phyloP scores from a whole-genome alignment of 53 echinoderm and acorn worm genomes.

The Zoroaster sp. region DNA sequence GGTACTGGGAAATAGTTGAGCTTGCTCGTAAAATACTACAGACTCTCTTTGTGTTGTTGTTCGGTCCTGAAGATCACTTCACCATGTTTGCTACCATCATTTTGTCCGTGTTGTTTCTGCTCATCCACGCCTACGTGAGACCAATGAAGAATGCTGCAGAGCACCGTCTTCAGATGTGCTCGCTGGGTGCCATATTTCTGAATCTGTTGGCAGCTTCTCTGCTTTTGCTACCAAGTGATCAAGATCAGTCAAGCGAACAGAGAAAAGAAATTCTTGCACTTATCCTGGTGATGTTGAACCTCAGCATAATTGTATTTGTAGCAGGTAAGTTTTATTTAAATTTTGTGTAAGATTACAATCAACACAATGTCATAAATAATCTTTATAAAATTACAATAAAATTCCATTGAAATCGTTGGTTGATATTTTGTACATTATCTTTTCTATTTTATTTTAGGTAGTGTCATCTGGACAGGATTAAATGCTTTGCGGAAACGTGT shows the following conservation, averaged over 20 bases:
- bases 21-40: slow-evolving; percentile 37
- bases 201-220: slow-evolving; percentile 56
- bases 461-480: background rate
- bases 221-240: slow-evolving; percentile 18
- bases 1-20: slow-evolving; percentile 64
- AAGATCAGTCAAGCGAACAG: background rate
- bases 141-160: slow-evolving; percentile 66
- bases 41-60: slow-evolving; percentile 27
- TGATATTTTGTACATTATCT: too few relatives aligned
- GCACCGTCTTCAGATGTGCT: slow-evolving; percentile 61
- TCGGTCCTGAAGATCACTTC: slow-evolving; percentile 40
- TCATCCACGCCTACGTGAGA: slow-evolving; percentile 47
- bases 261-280: background rate
- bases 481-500: too few relatives aligned
- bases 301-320: background rate
- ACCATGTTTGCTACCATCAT: slow-evolving; percentile 50
- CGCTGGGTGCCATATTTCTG: slow-evolving; percentile 44
- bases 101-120: slow-evolving; percentile 52
- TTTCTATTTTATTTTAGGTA: background rate
- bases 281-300: slow-evolving; percentile 17
- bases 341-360: background rate
- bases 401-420: too few relatives aligned
- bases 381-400: background rate
- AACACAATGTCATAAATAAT: background rate
- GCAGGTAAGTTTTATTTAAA: background rate